phyloP scores from a whole-genome alignment of 2,797 vertebrate species.

The Fistularia tabacaria region DNA sequence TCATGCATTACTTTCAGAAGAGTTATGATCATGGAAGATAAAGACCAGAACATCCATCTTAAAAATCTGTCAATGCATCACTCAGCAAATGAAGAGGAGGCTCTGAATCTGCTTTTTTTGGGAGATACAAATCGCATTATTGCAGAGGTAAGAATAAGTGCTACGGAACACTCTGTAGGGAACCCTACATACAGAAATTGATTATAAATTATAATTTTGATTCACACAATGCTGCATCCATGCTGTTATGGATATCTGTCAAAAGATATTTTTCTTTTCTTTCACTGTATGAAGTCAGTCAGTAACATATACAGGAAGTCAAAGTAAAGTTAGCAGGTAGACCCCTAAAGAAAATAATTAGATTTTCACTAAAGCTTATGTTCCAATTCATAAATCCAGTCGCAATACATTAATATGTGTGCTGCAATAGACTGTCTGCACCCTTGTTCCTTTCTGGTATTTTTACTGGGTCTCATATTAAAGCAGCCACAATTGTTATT shows the following conservation, averaged over 20 bases:
- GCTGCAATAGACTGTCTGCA: no score
- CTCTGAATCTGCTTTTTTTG: conserved; percentile 92
- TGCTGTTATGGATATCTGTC: neutral
- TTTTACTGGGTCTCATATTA: no score
- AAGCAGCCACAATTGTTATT: no score
- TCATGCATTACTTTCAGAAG: conserved; percentile 70
- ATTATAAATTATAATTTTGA: conserved; percentile 1
- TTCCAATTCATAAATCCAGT: no score
- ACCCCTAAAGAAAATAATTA: no score
- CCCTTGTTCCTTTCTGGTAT: no score
- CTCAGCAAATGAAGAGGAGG: conserved; percentile 89
- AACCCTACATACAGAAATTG: neutral
- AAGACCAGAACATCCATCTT: conserved; percentile 94
- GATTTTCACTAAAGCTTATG: no score
- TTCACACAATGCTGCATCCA: neutral
- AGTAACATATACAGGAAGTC: conserved; percentile 14
- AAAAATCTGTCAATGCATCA: conserved; percentile 91
- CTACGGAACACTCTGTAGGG: neutral
- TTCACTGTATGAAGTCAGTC: conserved; percentile 15
- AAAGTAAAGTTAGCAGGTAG: no score
- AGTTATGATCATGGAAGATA: conserved; percentile 89
- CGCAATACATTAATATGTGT: no score
- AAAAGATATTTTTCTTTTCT: no score
- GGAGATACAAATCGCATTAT: conserved; percentile 98
- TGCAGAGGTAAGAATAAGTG: conserved; percentile 82